Conservation (phyloP, 2,113 vertebrate species). For the Holacanthus passer region DNA sequence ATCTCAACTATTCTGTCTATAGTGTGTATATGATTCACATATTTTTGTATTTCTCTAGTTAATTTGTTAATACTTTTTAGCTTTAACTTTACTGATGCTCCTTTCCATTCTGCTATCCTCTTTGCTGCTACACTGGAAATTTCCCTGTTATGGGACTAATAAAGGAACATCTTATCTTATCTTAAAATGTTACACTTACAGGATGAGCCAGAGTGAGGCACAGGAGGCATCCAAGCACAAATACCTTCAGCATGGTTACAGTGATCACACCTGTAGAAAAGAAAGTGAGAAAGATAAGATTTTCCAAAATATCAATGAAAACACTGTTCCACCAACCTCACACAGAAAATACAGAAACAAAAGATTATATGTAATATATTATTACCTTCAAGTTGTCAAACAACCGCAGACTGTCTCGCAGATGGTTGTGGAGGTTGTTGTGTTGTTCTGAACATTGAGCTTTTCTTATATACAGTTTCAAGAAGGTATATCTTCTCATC, state of each 20-base stretch:
- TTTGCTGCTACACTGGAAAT: no score
- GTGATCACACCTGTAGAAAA: conserved; percentile 24
- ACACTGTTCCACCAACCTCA: not conserved
- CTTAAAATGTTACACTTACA: conserved; percentile 63
- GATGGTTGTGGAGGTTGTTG: not conserved
- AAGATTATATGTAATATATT: not conserved
- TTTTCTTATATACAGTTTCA: no score
- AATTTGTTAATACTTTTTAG: no score
- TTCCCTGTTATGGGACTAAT: no score
- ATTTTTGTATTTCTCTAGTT: no score
- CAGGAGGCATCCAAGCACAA: conserved; percentile 72
- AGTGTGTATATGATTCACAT: no score
- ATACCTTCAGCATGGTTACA: conserved; percentile 74
- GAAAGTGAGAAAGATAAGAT: not conserved
- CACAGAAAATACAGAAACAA: not conserved
- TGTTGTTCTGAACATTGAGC: conserved; percentile 6
- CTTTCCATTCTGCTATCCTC: no score
- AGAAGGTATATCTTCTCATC: no score
- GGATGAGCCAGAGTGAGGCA: conserved; percentile 65
- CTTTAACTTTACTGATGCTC: no score
- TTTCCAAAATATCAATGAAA: not conserved
- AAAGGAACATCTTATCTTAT: no score
- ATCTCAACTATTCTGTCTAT: no score
- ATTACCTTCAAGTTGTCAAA: conserved; percentile 41
- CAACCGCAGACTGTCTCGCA: conserved; percentile 16